Percentiles rank a stretch among this genome's conserved stretches.
Conservation (phyloP, 2,113 vertebrate genomes). For the Scolopax mira region DNA sequence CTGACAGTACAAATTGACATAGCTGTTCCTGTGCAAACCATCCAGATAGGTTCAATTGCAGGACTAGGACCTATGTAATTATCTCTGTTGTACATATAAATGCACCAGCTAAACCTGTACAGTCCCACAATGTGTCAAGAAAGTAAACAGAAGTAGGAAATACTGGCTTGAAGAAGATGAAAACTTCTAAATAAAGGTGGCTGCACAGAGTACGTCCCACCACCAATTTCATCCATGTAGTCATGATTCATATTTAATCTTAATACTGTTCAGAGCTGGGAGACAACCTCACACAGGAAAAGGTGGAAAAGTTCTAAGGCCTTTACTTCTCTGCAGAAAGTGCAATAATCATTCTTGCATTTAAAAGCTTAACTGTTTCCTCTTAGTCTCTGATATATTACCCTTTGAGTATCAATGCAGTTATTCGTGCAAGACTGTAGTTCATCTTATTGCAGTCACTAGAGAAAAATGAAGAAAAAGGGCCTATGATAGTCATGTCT, state of each 20-base stretch:
- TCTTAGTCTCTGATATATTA: neutral
- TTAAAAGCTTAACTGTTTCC: neutral
- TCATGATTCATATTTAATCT: neutral
- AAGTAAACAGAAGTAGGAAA: neutral
- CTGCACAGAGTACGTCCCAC: neutral
- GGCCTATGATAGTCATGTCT: neutral
- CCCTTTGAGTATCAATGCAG: neutral
- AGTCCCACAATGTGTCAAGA: neutral
- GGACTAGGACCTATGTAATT: neutral
- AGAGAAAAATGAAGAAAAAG: neutral
- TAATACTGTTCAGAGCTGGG: neutral
- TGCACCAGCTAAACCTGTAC: neutral
- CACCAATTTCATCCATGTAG: neutral
- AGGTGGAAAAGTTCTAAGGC: neutral
- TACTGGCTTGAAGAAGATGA: neutral
- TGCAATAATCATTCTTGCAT: neutral
- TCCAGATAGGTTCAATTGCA: neutral
- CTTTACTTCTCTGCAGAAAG: neutral
- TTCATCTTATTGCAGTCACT: neutral
- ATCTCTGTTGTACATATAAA: neutral
- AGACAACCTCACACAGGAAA: neutral
- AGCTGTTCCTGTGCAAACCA: neutral
- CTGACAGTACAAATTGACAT: neutral
- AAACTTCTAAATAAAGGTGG: neutral
- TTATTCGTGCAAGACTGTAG: neutral